Base-by-base conservation (phyloP, 2,113 vertebrate genomes). In the Heterotis niloticus region DNA sequence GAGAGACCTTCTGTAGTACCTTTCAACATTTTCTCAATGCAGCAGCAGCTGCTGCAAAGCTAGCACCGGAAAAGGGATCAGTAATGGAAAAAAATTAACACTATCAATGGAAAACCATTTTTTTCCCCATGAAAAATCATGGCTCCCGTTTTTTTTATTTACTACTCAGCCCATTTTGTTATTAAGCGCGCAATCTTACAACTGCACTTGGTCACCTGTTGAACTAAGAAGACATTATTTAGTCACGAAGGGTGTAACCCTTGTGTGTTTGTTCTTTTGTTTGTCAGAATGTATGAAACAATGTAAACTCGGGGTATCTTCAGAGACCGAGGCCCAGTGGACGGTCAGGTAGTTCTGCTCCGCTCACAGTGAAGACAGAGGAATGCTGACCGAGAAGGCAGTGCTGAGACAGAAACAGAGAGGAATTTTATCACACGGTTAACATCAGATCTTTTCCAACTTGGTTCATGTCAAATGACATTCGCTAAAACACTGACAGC, bases 1-100 rank as follows among this genome's bases (percentile, higher is more conserved):
- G 11, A 29, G 28, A 57, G 28, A 66, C 64, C 54, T 69, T 78
- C 23, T 23, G 66, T 29, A 29, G 66, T 29, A 29, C 26, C 26
- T 71, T 51, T 51, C n/a, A 44, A n/a, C 29, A 44, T 71, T 71
- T 52, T 51, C 68, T 72, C 18, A 72, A 54, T 72, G n/a, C n/a
- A 23, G 18, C 16, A n/a, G 69, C 12, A 24, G 52, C 24, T 54
- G 52, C 23, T 26, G 44, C 12, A 72, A 72, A 54, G 70, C 17
- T 56, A 12, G 9, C 17, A 11, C 13, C 59, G 20, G 59, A 62
- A 62, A 62, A 62, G 59, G 26, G 24, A 29, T 16, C 24, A 68
- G 24, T 65, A 13, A 68, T 23, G 11, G 14, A 5, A 23, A 72
- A 72, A n/a, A 72, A n/a, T 34, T n/a, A 44, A 44, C 34, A 54